phyloP scores from a whole-genome alignment of 2,888 invertebrate genomes.

The Nephrotoma appendiculata region DNA sequence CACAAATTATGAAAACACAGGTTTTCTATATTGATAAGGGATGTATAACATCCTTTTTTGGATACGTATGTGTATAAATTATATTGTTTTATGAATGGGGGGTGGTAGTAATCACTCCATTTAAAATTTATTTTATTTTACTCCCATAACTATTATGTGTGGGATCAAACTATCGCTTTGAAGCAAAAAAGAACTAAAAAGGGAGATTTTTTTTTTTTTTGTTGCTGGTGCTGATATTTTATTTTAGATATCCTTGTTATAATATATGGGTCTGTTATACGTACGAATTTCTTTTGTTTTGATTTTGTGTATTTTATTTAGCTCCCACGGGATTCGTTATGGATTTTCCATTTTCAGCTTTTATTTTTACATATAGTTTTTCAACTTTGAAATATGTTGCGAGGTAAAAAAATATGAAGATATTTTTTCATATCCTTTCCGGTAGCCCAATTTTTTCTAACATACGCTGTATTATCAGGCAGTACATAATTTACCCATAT shows the following conservation, averaged over 20 bases:
- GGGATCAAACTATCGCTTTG: background rate
- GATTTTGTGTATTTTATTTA: background rate
- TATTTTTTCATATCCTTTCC: background rate
- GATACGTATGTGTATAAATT: background rate
- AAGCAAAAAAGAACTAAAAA: background rate
- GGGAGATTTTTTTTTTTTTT: background rate
- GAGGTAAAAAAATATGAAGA: background rate
- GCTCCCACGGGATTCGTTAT: background rate
- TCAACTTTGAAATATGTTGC: background rate
- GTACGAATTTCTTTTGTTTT: background rate
- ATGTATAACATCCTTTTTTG: background rate
- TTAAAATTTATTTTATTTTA: background rate
- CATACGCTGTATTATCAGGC: no score
- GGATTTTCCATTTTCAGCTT: background rate
- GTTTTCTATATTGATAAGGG: background rate
- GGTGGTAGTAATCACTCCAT: background rate
- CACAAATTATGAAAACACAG: background rate
- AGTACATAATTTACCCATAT: no score
- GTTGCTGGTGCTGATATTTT: background rate
- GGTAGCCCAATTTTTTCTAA: background rate
- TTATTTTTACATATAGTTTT: background rate
- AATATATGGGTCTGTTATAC: background rate
- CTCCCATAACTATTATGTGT: background rate
- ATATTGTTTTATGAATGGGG: background rate
- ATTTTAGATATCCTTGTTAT: background rate